A percentile compares a stretch with the other conserved stretches of the same genome.
phyloP scores from a whole-genome alignment of 2,888 invertebrate species.

The Arrhopalites spinosus region DNA sequence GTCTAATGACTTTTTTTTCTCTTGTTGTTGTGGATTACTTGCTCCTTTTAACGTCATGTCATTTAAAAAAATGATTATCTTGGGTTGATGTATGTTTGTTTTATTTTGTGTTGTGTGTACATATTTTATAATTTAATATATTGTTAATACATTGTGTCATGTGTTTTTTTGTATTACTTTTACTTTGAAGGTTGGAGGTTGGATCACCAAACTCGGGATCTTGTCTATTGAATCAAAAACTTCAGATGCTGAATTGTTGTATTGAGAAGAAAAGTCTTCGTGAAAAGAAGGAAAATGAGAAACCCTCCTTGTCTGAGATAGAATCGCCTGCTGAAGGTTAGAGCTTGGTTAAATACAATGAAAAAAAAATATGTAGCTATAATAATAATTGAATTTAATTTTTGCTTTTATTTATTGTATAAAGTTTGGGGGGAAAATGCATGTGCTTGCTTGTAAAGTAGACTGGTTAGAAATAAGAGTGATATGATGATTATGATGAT shows the following conservation, averaged over 20 bases:
- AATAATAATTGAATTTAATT: no score
- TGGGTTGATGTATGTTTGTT: not conserved
- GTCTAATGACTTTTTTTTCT: slow-evolving; percentile 27
- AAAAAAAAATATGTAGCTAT: no score
- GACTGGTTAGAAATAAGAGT: no score
- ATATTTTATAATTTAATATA: not conserved
- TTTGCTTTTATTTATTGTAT: not conserved
- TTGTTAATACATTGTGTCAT: not conserved
- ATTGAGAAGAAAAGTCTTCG: slow-evolving; percentile 61
- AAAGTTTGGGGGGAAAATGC: not conserved
- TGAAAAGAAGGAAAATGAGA: slow-evolving; percentile 53
- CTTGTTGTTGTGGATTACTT: slow-evolving; percentile 19
- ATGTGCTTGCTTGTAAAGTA: not conserved
- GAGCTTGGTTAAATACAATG: not conserved
- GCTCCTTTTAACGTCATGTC: not conserved
- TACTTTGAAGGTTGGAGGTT: slow-evolving; percentile 70
- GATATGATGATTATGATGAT: not conserved
- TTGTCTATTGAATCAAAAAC: slow-evolving; percentile 91
- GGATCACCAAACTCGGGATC: slow-evolving; percentile 86
- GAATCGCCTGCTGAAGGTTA: slow-evolving; percentile 49
- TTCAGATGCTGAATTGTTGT: slow-evolving; percentile 71
- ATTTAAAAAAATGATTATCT: not conserved
- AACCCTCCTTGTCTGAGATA: slow-evolving; percentile 28
- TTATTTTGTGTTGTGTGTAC: not conserved
- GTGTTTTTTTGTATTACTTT: slow-evolving; percentile 24